Percentiles rank a stretch among this genome's conserved stretches.
These are phyloP conservation scores for Mamestra brassicae DNA, from an alignment of 2,888 invertebrate genomes.

Conservation along the genomic window DNA sequence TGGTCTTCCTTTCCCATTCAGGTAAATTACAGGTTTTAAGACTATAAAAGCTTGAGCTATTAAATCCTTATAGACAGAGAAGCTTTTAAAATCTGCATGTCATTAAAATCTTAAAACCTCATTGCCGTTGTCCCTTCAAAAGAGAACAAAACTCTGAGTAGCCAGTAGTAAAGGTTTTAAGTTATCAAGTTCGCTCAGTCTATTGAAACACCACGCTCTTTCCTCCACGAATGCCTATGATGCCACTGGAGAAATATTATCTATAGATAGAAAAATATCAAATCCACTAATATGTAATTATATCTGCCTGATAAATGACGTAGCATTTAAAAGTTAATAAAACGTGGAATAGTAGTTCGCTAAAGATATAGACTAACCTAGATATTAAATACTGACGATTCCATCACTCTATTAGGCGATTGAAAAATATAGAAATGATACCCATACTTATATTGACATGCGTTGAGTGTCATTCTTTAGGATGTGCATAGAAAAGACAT, in stretches of 20 bases:
- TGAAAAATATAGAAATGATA: neutral
- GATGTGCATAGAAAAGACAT: conserved; percentile 60
- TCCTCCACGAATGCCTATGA: neutral
- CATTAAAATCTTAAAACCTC: conserved; percentile 42
- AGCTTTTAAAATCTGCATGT: conserved; percentile 45
- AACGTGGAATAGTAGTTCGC: neutral
- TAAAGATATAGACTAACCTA: neutral
- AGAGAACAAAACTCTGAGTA: neutral
- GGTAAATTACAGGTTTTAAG: conserved; percentile 4
- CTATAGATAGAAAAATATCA: neutral
- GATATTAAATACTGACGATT: neutral
- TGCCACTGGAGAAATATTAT: neutral
- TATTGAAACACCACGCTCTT: neutral
- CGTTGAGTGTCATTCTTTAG: neutral
- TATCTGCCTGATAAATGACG: neutral
- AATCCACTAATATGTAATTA: neutral
- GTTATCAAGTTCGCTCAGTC: neutral
- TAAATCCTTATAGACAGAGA: conserved; percentile 48
- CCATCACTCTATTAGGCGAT: neutral
- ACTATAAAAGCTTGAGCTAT: conserved; percentile 48
- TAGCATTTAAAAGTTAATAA: neutral
- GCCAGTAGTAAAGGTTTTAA: too few relatives aligned
- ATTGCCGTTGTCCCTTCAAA: neutral
- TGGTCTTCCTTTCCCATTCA: neutral
- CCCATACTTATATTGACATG: neutral